Evolutionary conservation across 2,797 vertebrate genomes (phyloP).

Genomic region (Echeneis naucrates): DNA sequence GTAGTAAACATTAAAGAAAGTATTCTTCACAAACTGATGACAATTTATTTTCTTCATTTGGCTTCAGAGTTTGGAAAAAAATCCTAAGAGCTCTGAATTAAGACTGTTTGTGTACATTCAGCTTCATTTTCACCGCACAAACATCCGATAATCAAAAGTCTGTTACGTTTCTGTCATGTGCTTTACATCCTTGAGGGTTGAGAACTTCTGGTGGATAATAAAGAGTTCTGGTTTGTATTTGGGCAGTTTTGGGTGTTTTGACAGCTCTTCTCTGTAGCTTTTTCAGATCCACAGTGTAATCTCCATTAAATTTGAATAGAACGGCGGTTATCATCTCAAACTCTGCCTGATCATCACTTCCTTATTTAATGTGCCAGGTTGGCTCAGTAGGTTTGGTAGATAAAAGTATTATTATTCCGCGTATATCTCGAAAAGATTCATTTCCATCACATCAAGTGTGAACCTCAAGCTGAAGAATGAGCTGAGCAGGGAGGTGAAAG

Average conservation of each 20-base stretch:
- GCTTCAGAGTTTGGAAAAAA: no score
- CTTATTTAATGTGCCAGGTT: conserved; percentile 2
- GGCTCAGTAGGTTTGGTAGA: not conserved
- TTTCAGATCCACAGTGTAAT: not conserved
- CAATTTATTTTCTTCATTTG: no score
- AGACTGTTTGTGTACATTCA: not conserved
- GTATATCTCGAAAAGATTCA: not conserved
- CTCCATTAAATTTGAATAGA: conserved; percentile 16
- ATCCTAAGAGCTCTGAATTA: no score
- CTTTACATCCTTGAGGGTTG: not conserved
- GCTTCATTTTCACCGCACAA: not conserved
- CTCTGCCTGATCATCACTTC: conserved; percentile 10
- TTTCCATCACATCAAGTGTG: not conserved
- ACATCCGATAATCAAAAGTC: not conserved
- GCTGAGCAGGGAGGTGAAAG: not conserved
- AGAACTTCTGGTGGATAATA: not conserved
- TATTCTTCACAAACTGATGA: no score
- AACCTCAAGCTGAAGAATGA: not conserved
- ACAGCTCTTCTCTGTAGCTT: not conserved
- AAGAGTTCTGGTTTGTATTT: not conserved
- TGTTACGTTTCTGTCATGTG: not conserved
- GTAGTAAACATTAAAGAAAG: no score
- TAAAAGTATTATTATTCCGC: not conserved
- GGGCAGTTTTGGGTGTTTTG: not conserved
- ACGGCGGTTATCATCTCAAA: not conserved